These are phyloP conservation scores for Sigmodon hispidus DNA, from an alignment of 2,113 vertebrate genomes.

Conservation along the genomic window DNA sequence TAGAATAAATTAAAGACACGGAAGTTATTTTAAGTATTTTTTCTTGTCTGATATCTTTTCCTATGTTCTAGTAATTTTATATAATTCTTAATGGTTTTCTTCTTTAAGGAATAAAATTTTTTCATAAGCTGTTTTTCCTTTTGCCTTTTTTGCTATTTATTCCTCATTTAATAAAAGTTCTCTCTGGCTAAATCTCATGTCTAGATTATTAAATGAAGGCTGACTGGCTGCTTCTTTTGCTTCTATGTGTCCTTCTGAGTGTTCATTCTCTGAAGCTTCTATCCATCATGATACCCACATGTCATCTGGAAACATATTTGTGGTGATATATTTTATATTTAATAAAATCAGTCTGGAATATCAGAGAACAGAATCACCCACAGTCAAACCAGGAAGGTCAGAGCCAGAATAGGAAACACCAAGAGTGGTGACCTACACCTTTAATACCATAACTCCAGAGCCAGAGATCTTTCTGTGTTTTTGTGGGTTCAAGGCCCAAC, in stretches of 20 bases:
- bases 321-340: no score
- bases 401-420: no score
- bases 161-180: neutral
- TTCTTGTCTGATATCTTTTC: neutral
- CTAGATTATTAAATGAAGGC: neutral
- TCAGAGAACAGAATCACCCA: no score
- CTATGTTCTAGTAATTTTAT: neutral
- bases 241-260: neutral
- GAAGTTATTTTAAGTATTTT: constrained; percentile 28
- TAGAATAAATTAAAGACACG: neutral
- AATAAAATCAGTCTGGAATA: no score
- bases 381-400: no score
- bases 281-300: neutral
- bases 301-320: neutral
- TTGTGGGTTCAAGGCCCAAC: no score
- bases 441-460: no score
- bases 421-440: no score
- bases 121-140: neutral
- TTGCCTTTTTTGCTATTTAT: neutral
- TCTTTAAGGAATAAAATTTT: neutral
- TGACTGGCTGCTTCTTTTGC: neutral
- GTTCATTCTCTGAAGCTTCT: neutral
- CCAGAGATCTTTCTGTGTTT: no score
- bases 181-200: neutral
- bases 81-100: neutral